Conservation (phyloP, 2,113 vertebrate genomes). For the Elaphurus davidianus region DNA sequence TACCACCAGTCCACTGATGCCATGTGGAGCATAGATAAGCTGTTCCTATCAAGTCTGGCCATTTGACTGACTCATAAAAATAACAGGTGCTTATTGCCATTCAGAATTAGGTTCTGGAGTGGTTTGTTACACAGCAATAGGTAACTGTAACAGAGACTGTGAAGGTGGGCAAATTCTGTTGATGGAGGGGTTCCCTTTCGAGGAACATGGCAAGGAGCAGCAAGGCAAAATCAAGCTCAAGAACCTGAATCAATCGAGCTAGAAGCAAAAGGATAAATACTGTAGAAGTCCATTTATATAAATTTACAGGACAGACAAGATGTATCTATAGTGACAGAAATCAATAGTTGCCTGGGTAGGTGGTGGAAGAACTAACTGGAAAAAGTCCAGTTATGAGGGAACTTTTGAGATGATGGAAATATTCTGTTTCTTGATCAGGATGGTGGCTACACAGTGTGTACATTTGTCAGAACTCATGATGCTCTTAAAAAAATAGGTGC, state of each 20-base stretch:
- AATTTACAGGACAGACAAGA: background rate
- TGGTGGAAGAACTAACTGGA: background rate
- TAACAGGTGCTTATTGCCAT: background rate
- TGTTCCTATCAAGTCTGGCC: background rate
- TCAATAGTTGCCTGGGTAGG: background rate
- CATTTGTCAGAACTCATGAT: background rate
- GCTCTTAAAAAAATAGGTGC: background rate
- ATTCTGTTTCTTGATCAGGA: background rate
- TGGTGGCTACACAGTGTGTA: background rate
- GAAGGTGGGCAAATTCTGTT: background rate
- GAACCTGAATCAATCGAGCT: background rate
- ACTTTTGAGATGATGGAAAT: background rate
- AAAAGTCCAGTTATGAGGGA: background rate
- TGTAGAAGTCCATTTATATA: background rate
- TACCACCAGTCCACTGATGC: background rate
- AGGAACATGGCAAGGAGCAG: background rate
- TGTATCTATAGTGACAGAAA: background rate
- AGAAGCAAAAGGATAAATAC: background rate
- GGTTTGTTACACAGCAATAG: background rate
- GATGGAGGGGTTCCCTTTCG: background rate
- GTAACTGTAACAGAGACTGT: background rate
- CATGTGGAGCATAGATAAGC: background rate
- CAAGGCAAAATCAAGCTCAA: background rate
- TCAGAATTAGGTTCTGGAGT: background rate
- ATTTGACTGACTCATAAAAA: background rate